Evolutionary conservation across 2,888 invertebrate genomes (phyloP), one percentile per base, ranked within the genome.

Genomic region (Lepidochrysops patricia): DNA sequence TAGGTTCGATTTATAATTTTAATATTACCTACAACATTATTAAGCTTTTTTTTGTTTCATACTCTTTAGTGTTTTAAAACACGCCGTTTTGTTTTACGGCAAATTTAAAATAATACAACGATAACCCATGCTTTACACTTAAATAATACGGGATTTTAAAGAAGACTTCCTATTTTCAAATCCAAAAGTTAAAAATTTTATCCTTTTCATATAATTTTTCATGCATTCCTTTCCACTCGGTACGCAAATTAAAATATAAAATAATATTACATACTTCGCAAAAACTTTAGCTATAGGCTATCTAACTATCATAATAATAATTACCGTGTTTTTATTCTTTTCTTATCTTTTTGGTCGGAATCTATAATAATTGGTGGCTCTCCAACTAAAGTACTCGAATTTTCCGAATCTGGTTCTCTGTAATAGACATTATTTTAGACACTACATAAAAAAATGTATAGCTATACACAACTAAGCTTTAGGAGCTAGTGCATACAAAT

Each of bases 291-390:
- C 23, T 27, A n/a, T n/a, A 27, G n/a, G 12, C 15, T n/a, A 32
- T 15, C 19, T 5, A 6, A 60, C 19, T 13, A 25, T 32, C 15
- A 48, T 52, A 26, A 50, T 48, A 63, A 34, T 52, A 63, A 63
- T 70, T 72, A 89, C 90, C 90, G 79, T 57, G 85, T 82, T 67
- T 89, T 89, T 64, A 89, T 85, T 66, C 78, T 76, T 62, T 85
- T 88, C 67, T 82, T 86, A 34, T 86, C 84, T 66, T 76, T 81
- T 9, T 60, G 67, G 19, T 84, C 85, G 5, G 61, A 63, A 35
- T 86, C 86, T 27, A 70, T 68, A 12, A 84, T 67, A 58, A 85
- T 66, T 0, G 89, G 87, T 2, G 84, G 79, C 64, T 88, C 88
- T 1, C 84, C 87, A 6, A 89, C 78, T 61, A 89, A 68, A 23